Conservation (phyloP, 2,113 vertebrate species). For the Bolborhynchus lineola region DNA sequence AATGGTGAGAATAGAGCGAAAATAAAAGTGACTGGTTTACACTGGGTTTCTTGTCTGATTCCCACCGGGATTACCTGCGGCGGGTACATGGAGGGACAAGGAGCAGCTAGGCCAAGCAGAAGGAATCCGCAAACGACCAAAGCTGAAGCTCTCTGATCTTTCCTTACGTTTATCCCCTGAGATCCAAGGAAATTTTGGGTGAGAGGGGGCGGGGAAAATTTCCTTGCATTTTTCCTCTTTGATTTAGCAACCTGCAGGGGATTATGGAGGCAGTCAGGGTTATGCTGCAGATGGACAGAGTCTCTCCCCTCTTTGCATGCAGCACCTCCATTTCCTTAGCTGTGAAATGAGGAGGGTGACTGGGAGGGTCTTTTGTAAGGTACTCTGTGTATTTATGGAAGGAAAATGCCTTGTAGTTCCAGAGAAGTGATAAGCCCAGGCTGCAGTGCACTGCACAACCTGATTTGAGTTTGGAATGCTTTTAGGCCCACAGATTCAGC, state of each 20-base stretch:
- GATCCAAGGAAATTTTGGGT: background rate
- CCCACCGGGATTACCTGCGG: slow-evolving; percentile 5
- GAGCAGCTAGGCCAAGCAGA: background rate
- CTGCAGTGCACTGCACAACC: background rate
- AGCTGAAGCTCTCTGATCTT: background rate
- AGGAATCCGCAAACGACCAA: background rate
- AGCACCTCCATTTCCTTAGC: background rate
- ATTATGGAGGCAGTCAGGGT: background rate
- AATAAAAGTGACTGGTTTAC: background rate
- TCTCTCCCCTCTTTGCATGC: background rate
- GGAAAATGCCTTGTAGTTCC: background rate
- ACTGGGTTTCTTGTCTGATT: background rate
- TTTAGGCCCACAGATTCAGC: background rate
- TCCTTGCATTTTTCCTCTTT: background rate
- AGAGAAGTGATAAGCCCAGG: background rate
- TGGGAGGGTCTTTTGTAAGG: background rate
- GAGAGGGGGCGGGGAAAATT: background rate
- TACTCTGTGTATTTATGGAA: background rate
- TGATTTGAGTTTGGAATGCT: background rate
- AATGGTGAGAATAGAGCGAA: background rate
- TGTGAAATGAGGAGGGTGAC: background rate
- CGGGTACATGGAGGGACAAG: fast-evolving
- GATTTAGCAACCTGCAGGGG: background rate
- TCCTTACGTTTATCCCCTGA: background rate
- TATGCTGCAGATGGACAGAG: background rate